Base-by-base conservation (phyloP, 2,888 invertebrate genomes). In the Apamea anceps region DNA sequence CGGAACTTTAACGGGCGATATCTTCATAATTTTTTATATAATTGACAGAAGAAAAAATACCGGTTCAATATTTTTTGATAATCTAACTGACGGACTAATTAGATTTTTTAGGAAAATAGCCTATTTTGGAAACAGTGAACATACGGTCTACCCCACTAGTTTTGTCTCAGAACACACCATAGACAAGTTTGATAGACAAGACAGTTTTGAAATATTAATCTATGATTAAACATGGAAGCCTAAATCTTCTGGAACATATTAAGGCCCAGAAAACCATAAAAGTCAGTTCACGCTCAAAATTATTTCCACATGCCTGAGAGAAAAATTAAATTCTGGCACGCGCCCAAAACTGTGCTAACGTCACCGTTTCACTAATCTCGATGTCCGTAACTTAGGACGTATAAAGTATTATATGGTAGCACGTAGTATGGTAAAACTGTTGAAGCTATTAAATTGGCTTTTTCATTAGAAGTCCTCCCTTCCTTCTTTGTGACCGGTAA, bases 321-420 rank as follows among this genome's bases (percentile, higher is more conserved):
- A 77, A 85, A 84, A 84, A 75, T 45, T 72, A 42, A 72, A 75
- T 81, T 81, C 54, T 84, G 85, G 84, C 84, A 57, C n/a, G 2
- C 45, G 45, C 15, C 84, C 84, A 84, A 75, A 81, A 65, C 85
- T 72, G 68, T 77, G 84, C 75, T 62, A 77, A 68, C 77, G 75
- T 81, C 84, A 81, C 74, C 77, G 54, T 77, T 75, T 37, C 37
- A 28, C 67, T 85, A 81, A 84, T 84, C 81, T 81, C 65, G 75
- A 81, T 32, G 75, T 37, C 68, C 42, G 54, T 85, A 75, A 85
- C 72, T 81, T 81, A 75, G 75, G 75, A 57, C 57, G 75, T 63
- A 18, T 81, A 42, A 57, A 70, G 57, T 63, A 75, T 75, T 28
- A 48, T 68, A 68, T 63, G 15, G 15, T 28, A 37, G 37, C 15